Evolutionary conservation across 2,797 vertebrate species (phyloP).

Genomic region (Simalia tracyae): DNA sequence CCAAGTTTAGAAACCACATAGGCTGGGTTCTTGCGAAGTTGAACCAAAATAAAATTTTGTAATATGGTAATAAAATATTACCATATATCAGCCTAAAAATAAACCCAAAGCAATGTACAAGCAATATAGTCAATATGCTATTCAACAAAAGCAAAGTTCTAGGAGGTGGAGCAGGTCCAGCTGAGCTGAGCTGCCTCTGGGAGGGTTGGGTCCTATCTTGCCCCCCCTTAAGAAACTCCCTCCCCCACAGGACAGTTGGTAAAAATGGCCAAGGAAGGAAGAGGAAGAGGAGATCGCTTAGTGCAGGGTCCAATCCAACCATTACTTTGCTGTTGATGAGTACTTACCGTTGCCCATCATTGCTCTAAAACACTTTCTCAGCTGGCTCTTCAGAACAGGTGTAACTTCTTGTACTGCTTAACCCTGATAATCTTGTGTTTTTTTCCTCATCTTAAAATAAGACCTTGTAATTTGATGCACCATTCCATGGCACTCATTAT

Average conservation of each 20-base stretch:
- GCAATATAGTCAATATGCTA: not conserved
- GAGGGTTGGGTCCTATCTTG: not conserved
- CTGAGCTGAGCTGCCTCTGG: not conserved
- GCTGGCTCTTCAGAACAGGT: conserved; percentile 25
- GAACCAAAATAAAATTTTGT: not conserved
- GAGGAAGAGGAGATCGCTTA: not conserved
- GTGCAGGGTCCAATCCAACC: not conserved
- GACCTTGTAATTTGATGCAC: conserved; percentile 68
- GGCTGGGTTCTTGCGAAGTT: not conserved
- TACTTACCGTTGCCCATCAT: not conserved
- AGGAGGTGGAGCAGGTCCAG: not conserved
- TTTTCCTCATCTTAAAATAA: conserved; percentile 57
- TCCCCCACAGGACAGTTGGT: not conserved
- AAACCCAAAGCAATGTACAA: not conserved
- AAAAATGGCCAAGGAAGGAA: not conserved
- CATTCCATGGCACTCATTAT: conserved; percentile 52
- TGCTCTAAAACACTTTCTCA: not conserved
- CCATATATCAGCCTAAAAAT: not conserved
- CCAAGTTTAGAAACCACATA: not conserved
- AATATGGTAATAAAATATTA: too few relatives aligned
- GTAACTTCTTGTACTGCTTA: conserved; percentile 49
- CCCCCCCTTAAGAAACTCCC: not conserved
- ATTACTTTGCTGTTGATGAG: not conserved
- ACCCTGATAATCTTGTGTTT: conserved; percentile 53
- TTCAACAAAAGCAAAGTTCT: not conserved